These are phyloP conservation scores for Lithobates pipiens DNA, from an alignment of 2,797 vertebrate genomes.

Conservation along the genomic window DNA sequence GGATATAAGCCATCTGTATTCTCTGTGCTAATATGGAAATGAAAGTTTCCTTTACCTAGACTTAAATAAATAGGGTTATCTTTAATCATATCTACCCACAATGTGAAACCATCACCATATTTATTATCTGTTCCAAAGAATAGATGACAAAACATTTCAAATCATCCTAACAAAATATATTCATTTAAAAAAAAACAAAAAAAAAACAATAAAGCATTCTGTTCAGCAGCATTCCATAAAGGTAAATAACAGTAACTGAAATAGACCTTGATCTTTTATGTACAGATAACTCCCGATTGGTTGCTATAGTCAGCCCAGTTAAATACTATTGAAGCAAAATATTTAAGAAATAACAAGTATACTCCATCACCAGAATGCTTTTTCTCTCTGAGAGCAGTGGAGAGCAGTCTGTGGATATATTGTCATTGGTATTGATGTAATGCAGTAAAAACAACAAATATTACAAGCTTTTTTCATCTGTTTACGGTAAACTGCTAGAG, in stretches of 20 bases:
- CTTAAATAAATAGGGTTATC: too few species aligned
- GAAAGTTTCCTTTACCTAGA: too few species aligned
- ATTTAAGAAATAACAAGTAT: not conserved
- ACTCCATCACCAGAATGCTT: not conserved
- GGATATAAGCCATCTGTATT: too few species aligned
- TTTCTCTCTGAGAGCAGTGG: not conserved
- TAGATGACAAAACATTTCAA: not conserved
- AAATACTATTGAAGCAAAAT: not conserved
- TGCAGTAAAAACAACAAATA: conserved; percentile 29
- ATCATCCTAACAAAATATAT: not conserved
- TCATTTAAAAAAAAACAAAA: not conserved
- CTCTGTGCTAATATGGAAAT: too few species aligned
- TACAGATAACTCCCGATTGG: too few species aligned
- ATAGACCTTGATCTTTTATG: not conserved
- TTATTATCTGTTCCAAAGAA: not conserved
- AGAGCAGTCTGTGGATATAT: not conserved
- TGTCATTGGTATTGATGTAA: not conserved
- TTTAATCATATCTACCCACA: too few species aligned
- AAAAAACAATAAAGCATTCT: not conserved
- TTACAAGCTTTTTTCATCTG: conserved; percentile 10
- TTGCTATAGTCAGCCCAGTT: too few species aligned
- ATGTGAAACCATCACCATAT: not conserved
- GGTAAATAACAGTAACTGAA: not conserved
- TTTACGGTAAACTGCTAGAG: not conserved
- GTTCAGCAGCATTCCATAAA: not conserved